These are phyloP conservation scores for Phengaris alcon DNA, from an alignment of 2,888 invertebrate species.

Conservation along the genomic window DNA sequence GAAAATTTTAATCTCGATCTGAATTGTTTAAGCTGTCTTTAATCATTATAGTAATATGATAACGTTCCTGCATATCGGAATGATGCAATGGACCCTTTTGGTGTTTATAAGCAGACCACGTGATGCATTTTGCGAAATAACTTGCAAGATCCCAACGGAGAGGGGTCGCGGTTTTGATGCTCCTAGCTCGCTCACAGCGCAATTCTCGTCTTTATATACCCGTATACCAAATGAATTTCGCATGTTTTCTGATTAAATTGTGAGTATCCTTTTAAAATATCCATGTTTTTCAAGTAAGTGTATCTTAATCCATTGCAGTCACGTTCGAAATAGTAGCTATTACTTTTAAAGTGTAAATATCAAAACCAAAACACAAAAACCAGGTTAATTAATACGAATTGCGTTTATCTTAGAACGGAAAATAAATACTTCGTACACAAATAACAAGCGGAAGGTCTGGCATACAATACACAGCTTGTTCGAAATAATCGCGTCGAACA, in stretches of 20 bases:
- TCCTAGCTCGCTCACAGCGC: background rate
- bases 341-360: too few species aligned
- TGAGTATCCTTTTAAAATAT: background rate
- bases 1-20: too few species aligned
- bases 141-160: slow-evolving; percentile 1
- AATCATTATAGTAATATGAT: too few species aligned
- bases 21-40: too few species aligned
- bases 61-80: background rate
- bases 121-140: slow-evolving; percentile 13
- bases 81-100: background rate
- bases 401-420: too few species aligned
- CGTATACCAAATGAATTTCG: slow-evolving; percentile 5
- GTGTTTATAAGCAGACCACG: background rate
- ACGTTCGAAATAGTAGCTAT: too few species aligned
- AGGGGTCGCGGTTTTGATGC: slow-evolving; percentile 17
- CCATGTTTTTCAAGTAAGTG: background rate
- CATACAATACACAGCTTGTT: background rate
- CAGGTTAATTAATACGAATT: too few species aligned
- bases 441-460: too few species aligned
- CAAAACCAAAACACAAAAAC: too few species aligned
- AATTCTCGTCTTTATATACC: background rate
- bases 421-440: too few species aligned
- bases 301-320: too few species aligned
- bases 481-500: background rate
- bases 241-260: slow-evolving; percentile 13